Conservation (phyloP, 2,113 vertebrate species). For the Chiloscyllium plagiosum region DNA sequence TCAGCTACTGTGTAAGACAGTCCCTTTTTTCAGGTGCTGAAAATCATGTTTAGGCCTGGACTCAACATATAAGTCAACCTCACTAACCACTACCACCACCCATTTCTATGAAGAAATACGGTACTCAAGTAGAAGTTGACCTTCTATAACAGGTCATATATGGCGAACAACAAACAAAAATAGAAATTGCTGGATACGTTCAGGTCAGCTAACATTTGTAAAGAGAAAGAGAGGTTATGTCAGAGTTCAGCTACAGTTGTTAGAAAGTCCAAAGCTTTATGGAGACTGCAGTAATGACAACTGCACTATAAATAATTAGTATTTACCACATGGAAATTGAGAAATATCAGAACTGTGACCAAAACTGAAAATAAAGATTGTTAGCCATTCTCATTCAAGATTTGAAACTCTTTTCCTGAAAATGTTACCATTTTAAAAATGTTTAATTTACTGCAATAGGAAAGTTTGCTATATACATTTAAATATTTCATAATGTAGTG, state of each 20-base stretch:
- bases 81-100: too few species aligned
- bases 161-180: too few species aligned
- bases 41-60: too few species aligned
- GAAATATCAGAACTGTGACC: background rate
- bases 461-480: background rate
- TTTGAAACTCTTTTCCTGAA: background rate
- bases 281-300: background rate
- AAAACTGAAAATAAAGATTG: background rate
- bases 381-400: background rate
- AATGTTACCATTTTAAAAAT: background rate
- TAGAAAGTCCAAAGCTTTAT: background rate
- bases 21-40: too few species aligned
- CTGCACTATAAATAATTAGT: background rate
- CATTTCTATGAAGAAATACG: too few species aligned
- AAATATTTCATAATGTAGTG: background rate
- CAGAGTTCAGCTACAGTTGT: background rate
- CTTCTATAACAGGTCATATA: too few species aligned
- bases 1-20: too few species aligned
- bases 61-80: too few species aligned
- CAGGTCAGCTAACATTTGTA: too few species aligned
- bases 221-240: background rate
- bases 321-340: background rate
- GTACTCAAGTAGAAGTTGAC: too few species aligned
- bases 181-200: too few species aligned
- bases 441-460: background rate